Evolutionary conservation across 1,140 invertebrate genomes (phyloP), one percentile per base, ranked within the genome.

Genomic region (Drosophila lacertosa): DNA sequence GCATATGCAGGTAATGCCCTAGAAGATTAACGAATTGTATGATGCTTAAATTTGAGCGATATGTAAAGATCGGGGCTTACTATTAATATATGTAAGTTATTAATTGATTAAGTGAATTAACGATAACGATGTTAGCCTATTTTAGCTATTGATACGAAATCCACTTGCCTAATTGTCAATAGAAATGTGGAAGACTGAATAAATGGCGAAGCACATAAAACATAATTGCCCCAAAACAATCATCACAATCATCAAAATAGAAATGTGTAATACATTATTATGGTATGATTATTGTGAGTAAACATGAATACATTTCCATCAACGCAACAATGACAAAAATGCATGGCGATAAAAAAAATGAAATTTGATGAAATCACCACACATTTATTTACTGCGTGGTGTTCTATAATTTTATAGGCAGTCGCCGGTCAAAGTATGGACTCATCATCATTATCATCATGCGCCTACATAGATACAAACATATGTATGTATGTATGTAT

Each of bases 301-400:
- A 47, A 13, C 32, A 40, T 15, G 26, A 54, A 64, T 22, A 53
- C 18, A 11, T 11, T 44, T 35, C 10, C 32, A 32, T 15, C n/a
- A 55, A 32, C 44, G 7, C n/a, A 7, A 39, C 47, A 53, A 44
- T 68, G 47, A 40, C 22, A 16, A 29, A 45, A 39, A 48, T 26
- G 29, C 44, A 58, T 66, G 16, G 20, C 22, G 29, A 65, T 16
- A 47, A 15, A 11, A 57, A 44, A 47, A 66, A 59, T 39, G 33
- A 59, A 39, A 50, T 47, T 39, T 60, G 58, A 69, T 69, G 58
- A 63, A 63, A 69, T 69, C 58, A 63, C n/a, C 58, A 50, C 51
- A 42, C 45, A 62, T 62, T 62, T 53, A 62, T 53, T 32, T 53
- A 39, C 13, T 40, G 63, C 39, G 22, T 59, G 54, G 18, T 40